These are phyloP conservation scores for Rhinogobio ventralis DNA, from an alignment of 2,797 vertebrate species.

Conservation along the genomic window DNA sequence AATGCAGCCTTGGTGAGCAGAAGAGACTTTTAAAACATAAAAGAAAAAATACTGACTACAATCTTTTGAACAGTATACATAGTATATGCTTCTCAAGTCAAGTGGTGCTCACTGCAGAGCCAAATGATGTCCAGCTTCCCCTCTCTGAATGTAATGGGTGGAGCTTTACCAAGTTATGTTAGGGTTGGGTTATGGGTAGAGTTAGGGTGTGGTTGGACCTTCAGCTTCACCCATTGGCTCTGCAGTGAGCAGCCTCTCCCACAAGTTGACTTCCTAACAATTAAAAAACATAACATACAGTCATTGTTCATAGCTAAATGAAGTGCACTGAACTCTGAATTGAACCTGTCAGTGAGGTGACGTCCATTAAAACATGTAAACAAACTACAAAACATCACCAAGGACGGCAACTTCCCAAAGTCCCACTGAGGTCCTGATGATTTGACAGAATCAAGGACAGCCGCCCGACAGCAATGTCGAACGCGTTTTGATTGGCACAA, in stretches of 20 bases:
- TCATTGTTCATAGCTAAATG: background rate
- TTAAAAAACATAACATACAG: background rate
- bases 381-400: conserved; percentile 41
- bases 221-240: background rate
- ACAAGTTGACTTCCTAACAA: background rate
- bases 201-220: background rate
- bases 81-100: too few species aligned
- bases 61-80: too few species aligned
- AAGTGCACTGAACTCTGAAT: conserved; percentile 24
- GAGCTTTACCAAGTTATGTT: background rate
- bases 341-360: conserved; percentile 3
- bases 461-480: conserved; percentile 41
- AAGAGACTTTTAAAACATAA: background rate
- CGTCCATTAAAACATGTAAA: conserved; percentile 30
- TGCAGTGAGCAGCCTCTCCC: background rate
- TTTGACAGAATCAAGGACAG: conserved; percentile 59
- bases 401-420: conserved; percentile 57
- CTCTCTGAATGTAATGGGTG: background rate
- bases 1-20: background rate
- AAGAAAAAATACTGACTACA: background rate
- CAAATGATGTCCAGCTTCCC: background rate
- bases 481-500: conserved; percentile 35
- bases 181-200: background rate
- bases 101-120: background rate
- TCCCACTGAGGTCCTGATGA: conserved; percentile 43